Percentiles rank a stretch among this genome's conserved stretches.
These are phyloP conservation scores for Psittacus erithacus DNA, from an alignment of 2,113 vertebrate genomes.

Conservation along the genomic window DNA sequence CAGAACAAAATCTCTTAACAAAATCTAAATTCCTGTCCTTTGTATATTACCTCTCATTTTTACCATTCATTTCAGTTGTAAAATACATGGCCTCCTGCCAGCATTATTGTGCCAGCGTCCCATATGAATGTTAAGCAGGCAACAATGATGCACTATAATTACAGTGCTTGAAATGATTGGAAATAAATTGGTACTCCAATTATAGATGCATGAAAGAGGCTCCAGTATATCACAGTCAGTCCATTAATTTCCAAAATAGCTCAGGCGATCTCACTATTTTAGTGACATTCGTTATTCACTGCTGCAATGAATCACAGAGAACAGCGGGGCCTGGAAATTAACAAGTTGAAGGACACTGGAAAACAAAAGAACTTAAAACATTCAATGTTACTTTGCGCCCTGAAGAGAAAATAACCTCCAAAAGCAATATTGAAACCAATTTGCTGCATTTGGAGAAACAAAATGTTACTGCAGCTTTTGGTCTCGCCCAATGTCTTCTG, in stretches of 20 bases:
- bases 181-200: conserved; percentile 83
- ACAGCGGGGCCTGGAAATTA: conserved; percentile 62
- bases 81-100: conserved; percentile 68
- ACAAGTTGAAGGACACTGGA: conserved; percentile 60
- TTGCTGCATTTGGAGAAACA: neutral
- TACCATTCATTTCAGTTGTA: conserved; percentile 51
- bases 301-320: conserved; percentile 66
- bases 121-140: conserved; percentile 78
- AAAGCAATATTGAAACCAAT: neutral
- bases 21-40: conserved; percentile 39
- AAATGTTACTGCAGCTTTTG: neutral
- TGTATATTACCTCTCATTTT: conserved; percentile 56
- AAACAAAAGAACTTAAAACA: conserved; percentile 40
- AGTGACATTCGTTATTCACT: conserved; percentile 65
- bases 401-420: neutral
- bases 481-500: neutral
- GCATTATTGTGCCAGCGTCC: conserved; percentile 67
- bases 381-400: neutral
- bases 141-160: conserved; percentile 80
- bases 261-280: conserved; percentile 71
- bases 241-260: conserved; percentile 82
- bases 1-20: conserved; percentile 41
- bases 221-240: conserved; percentile 77
- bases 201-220: conserved; percentile 78
- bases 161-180: conserved; percentile 81